Evolutionary conservation across 2,797 vertebrate species (phyloP), one percentile per base, ranked within the genome.

Genomic region (Sebastes alutus): DNA sequence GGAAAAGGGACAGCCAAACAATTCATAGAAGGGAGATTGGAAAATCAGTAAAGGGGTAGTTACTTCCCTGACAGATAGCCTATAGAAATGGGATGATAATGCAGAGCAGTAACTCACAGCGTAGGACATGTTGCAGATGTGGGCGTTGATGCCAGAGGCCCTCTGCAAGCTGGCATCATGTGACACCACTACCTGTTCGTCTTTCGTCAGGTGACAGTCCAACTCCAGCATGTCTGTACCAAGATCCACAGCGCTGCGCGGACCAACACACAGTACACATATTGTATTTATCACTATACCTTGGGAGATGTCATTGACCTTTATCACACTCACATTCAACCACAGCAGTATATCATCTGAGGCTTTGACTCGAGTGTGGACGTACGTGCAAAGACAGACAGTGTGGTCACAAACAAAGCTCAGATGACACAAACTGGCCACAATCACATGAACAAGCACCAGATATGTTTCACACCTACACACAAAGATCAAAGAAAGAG

Each of bases 181-280:
- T 49, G 97, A 97, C 70, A 99, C 98, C 33, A 99, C 98, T 20
- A 99, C 98, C 86, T 99, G 94, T 64, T 97, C 96, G 49, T 99
- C 99, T 88, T 97, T 99, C 0, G 99, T 99, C 87, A 99, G 92
- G 91, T 99, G 98, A 91, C 98, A 99, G 87, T 99, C 99, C 75
- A 99, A 76, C 94, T 99, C 99, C 95, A 99, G 71, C 98, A 99
- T 99, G 90, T 99, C 98, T 6, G 98, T 99, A 64, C 98, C 98
- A 14, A 99, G 35, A 60, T 95, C 92, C 72, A 99, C 97, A 1
- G 99, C 99, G 6, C 99, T 99, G 89, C 32, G 90, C 22, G 49
- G 92, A 92, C 30, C 22, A 49, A 82, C 68, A 87, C 61, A 78
- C 7, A 82, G 33, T 5, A 33, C 35, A 71, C 16, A 59, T 4